Percentiles rank a stretch among this genome's conserved stretches.
Conservation (phyloP, 2,888 invertebrate genomes). For the Subacronicta megacephala region DNA sequence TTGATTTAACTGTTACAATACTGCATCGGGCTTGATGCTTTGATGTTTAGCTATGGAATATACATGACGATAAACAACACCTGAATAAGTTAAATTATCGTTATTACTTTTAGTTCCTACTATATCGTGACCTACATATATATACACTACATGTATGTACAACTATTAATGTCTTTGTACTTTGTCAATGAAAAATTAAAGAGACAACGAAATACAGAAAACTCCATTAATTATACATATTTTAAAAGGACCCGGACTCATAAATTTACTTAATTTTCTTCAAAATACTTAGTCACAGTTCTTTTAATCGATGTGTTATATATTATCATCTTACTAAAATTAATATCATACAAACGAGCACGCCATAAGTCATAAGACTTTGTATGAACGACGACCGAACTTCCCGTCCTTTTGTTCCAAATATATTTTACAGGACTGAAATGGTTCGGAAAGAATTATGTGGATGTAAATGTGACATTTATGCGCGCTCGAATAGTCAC, state of each 20-base stretch:
- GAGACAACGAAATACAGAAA: slow-evolving; percentile 11
- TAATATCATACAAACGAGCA: slow-evolving; percentile 51
- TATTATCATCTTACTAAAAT: slow-evolving; percentile 44
- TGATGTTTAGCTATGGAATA: slow-evolving; percentile 9
- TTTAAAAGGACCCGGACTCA: slow-evolving; percentile 19
- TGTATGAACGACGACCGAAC: slow-evolving; percentile 53
- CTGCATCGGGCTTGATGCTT: slow-evolving; percentile 14
- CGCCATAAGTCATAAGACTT: slow-evolving; percentile 57
- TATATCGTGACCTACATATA: too few species aligned
- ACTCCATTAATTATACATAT: slow-evolving; percentile 12
- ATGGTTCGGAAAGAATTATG: slow-evolving; percentile 77
- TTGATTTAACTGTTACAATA: slow-evolving; percentile 35
- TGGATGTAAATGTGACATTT: slow-evolving; percentile 81
- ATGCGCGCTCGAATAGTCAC: slow-evolving; percentile 74
- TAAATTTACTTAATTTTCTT: slow-evolving; percentile 38
- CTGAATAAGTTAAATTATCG: too few species aligned
- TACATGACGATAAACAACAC: neutral
- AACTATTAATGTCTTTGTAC: neutral
- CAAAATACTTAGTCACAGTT: slow-evolving; percentile 41
- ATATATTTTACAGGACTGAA: slow-evolving; percentile 69
- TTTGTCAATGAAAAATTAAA: slow-evolving; percentile 3
- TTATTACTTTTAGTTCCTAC: too few species aligned
- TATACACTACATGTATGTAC: too few species aligned
- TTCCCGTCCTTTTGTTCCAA: slow-evolving; percentile 64
- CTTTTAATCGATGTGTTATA: slow-evolving; percentile 34